Evolutionary conservation across 2,113 vertebrate genomes (phyloP), one percentile per base, ranked within the genome.

Genomic region (Callipepla californica): DNA sequence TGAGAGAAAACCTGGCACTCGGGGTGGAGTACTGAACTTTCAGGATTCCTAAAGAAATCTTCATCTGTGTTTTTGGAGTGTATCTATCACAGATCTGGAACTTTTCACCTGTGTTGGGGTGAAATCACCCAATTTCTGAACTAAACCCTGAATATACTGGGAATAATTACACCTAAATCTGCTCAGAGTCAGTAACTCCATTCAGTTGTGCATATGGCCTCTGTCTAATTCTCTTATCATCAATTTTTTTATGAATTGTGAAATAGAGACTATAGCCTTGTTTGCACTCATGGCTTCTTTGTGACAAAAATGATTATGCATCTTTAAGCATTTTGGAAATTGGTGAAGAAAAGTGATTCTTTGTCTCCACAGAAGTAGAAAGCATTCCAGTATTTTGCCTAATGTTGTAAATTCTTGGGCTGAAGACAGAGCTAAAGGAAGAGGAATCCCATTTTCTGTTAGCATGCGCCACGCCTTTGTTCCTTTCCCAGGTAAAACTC

Each of bases 381-480:
- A 75, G 32, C 18, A 1, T 32, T 77, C 13, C 79, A 66, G 57
- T 65, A 13, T 92, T 59, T 91, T 94, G 23, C 21, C 32, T 38
- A 58, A 45, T 57, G 58, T 55, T 2, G 15, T 68, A 22, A 89
- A 93, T 48, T 5, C 51, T 66, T 92, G 87, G 74, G 48, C 69
- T 77, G 87, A 95, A n/a, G 94, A 97, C 58, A 69, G 66, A 84
- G 77, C 80, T 0, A 57, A 97, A 80, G 97, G 97, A 76, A 97
- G 81, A 96, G 98, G 98, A 83, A 92, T 97, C 25, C 96, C 98
- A 0, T 99, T 99, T 97, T 98, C 98, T 4, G 98, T 99, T 94
- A 99, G 99, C 96, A 99, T 99, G 98, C 98, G 99, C 69, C 99
- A 99, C 77, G 98, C 99, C 68, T 99, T 99, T 94, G 96, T 99